A percentile compares a stretch with the other conserved stretches of the same genome.
Evolutionary conservation across 2,797 vertebrate genomes (phyloP).

Genomic region (Anisognathus igniventris): DNA sequence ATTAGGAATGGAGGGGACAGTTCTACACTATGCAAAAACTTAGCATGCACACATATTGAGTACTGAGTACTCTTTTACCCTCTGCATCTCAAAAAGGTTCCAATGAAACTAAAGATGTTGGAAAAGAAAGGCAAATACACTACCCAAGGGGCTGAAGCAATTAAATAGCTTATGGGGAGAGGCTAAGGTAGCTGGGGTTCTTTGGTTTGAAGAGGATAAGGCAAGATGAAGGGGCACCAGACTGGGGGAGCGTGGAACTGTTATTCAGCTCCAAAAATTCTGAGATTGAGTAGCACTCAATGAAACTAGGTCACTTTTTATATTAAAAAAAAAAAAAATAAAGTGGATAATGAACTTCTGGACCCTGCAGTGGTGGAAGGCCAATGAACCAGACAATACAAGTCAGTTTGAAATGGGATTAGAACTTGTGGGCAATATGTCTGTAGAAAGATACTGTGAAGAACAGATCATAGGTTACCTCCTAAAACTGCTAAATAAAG

Average conservation of each 20-base stretch:
- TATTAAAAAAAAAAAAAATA: neutral
- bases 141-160: neutral
- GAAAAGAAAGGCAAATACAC: neutral
- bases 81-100: neutral
- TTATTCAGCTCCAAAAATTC: neutral
- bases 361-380: neutral
- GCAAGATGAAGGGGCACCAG: neutral
- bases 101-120: neutral
- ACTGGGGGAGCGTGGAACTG: neutral
- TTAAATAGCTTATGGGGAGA: neutral
- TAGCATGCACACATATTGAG: neutral
- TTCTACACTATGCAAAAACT: neutral
- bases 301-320: neutral
- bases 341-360: neutral
- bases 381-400: neutral
- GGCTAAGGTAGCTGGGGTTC: neutral
- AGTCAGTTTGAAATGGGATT: neutral
- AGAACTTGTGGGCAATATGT: neutral
- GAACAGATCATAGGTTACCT: neutral
- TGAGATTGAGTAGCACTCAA: neutral
- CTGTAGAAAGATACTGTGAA: neutral
- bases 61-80: neutral
- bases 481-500: neutral
- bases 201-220: neutral
- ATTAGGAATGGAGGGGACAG: neutral